Conservation (phyloP, 2,888 invertebrate genomes). For the Cybosia mesomella region DNA sequence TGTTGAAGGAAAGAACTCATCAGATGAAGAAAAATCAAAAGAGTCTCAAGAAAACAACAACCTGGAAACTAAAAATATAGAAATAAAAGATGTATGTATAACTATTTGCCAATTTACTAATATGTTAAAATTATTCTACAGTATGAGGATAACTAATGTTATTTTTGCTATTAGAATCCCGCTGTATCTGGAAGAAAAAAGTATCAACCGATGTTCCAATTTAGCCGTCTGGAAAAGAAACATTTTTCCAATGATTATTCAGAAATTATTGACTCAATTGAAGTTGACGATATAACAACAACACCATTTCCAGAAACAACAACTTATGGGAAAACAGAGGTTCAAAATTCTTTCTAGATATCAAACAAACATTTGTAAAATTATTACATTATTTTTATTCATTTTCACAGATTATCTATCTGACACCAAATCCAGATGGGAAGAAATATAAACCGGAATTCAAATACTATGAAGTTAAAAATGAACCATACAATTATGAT, state of each 20-base stretch:
- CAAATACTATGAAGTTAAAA: neutral
- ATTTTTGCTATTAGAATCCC: neutral
- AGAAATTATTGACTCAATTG: neutral
- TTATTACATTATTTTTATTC: neutral
- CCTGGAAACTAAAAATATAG: neutral
- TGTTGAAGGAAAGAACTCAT: neutral
- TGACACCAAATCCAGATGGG: neutral
- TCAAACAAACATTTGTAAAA: neutral
- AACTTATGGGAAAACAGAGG: neutral
- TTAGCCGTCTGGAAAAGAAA: neutral
- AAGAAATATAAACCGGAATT: slow-evolving; percentile 10
- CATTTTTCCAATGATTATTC: neutral
- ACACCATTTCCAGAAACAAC: neutral
- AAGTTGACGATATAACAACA: neutral
- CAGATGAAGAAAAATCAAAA: neutral
- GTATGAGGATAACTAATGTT: neutral
- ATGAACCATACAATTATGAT: slow-evolving; percentile 5
- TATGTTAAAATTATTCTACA: neutral
- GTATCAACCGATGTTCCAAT: neutral
- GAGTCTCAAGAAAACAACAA: neutral
- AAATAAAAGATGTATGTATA: neutral
- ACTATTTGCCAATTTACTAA: neutral
- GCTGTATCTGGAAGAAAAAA: neutral
- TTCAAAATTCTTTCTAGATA: neutral
- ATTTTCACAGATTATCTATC: slow-evolving; percentile 14